Evolutionary conservation across 2,113 vertebrate species (phyloP).

Genomic region (Solea solea): DNA sequence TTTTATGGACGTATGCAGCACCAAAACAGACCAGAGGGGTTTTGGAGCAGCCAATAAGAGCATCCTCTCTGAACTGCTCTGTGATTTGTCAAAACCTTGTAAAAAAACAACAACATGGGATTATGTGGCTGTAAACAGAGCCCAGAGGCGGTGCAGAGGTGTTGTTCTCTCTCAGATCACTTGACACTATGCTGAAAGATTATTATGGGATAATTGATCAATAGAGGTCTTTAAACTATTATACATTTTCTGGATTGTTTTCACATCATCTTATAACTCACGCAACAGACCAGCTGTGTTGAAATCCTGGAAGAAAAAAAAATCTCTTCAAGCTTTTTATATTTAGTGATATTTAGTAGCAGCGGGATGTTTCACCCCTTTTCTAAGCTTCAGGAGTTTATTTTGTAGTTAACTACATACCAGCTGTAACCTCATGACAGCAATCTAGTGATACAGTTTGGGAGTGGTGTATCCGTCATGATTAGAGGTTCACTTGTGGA

Average conservation of each 20-base stretch:
- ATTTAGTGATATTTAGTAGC: conserved; percentile 21
- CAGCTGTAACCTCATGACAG: conserved; percentile 22
- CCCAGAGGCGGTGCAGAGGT: no score
- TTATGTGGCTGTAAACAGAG: no score
- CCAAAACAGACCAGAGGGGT: no score
- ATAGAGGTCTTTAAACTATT: not conserved
- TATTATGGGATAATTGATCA: no score
- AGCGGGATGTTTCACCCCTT: not conserved
- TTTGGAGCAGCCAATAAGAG: no score
- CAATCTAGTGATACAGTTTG: conserved; percentile 32
- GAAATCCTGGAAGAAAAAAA: not conserved
- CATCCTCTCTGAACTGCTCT: no score
- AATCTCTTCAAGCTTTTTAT: no score
- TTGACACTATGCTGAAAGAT: no score
- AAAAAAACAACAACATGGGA: no score
- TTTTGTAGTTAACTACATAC: conserved; percentile 33
- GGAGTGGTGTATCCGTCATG: conserved; percentile 11
- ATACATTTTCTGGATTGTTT: not conserved
- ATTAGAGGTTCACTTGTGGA: conserved; percentile 26
- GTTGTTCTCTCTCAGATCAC: no score
- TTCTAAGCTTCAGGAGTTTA: not conserved
- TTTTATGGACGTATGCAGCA: no score
- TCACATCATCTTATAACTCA: not conserved
- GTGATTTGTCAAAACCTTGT: no score
- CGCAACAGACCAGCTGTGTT: not conserved